Conservation (phyloP, 2,797 vertebrate genomes). For the Acanthurus lineatus region DNA sequence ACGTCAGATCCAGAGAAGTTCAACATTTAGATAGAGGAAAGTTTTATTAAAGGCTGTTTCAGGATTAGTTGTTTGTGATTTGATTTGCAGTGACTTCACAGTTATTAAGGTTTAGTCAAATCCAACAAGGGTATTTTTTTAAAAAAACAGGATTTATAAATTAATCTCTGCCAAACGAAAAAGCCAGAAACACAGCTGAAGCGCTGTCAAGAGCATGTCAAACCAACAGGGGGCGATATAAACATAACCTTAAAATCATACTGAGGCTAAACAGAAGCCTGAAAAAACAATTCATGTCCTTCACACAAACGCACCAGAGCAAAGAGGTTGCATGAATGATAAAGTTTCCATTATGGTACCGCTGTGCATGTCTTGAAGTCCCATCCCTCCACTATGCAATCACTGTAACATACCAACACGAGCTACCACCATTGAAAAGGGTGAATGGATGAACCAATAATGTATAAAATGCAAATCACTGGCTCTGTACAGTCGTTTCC, state of each 20-base stretch:
- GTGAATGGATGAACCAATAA: conserved; percentile 72
- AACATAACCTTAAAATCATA: too few relatives aligned
- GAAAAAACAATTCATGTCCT: conserved; percentile 1
- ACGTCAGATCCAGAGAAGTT: background rate
- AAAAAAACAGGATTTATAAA: too few relatives aligned
- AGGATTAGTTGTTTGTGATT: background rate
- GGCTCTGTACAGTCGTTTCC: conserved; percentile 79
- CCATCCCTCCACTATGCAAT: conserved; percentile 75
- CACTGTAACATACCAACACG: conserved; percentile 74
- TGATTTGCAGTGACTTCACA: background rate
- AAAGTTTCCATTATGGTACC: conserved; percentile 71
- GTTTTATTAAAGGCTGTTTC: background rate
- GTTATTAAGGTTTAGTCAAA: too few relatives aligned
- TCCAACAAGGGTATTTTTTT: too few relatives aligned
- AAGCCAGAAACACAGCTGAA: too few relatives aligned
- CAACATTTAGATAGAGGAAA: background rate
- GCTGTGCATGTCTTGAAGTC: conserved; percentile 81
- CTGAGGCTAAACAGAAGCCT: too few relatives aligned
- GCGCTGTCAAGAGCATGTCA: too few relatives aligned
- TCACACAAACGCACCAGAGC: conserved; percentile 64
- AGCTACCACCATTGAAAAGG: conserved; percentile 69
- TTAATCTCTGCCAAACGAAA: too few relatives aligned
- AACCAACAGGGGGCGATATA: too few relatives aligned
- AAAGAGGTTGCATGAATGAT: conserved; percentile 81
- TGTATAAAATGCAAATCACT: conserved; percentile 73